phyloP scores from a whole-genome alignment of 1,140 invertebrate genomes.

The Eueides isabella region DNA sequence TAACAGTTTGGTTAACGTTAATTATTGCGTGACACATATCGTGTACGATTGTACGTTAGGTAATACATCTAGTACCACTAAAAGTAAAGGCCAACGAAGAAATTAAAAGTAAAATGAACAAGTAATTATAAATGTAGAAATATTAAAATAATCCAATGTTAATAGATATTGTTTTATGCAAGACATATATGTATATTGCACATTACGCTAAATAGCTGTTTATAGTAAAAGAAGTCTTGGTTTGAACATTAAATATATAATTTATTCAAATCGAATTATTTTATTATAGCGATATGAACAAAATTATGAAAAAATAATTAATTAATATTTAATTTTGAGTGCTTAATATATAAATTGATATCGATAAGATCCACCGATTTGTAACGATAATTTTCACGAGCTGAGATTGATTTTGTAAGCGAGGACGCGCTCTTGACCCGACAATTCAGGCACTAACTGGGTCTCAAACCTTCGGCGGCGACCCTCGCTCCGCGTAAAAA shows the following conservation, averaged over 20 bases:
- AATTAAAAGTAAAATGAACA: not conserved
- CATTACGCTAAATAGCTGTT: too few relatives aligned
- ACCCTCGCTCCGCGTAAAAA: not conserved
- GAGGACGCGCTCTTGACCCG: slow-evolving; percentile 37
- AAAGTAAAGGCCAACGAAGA: not conserved
- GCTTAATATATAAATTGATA: not conserved
- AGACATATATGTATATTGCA: not conserved
- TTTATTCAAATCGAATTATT: not conserved
- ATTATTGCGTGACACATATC: not conserved
- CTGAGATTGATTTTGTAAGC: slow-evolving; percentile 10
- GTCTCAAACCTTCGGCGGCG: slow-evolving; percentile 17
- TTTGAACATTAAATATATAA: too few relatives aligned
- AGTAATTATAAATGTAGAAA: not conserved
- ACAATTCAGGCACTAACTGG: slow-evolving; percentile 14
- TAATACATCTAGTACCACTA: not conserved
- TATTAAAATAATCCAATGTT: not conserved
- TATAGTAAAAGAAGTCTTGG: too few relatives aligned
- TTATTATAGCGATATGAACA: not conserved
- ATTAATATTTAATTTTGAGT: not conserved
- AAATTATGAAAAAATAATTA: not conserved
- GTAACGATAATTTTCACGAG: slow-evolving; percentile 10
- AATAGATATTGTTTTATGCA: not conserved
- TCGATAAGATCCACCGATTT: slow-evolving; percentile 4
- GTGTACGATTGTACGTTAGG: not conserved
- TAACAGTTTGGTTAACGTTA: too few relatives aligned